phyloP scores from a whole-genome alignment of 2,113 vertebrate genomes.

The Labrus mixtus region DNA sequence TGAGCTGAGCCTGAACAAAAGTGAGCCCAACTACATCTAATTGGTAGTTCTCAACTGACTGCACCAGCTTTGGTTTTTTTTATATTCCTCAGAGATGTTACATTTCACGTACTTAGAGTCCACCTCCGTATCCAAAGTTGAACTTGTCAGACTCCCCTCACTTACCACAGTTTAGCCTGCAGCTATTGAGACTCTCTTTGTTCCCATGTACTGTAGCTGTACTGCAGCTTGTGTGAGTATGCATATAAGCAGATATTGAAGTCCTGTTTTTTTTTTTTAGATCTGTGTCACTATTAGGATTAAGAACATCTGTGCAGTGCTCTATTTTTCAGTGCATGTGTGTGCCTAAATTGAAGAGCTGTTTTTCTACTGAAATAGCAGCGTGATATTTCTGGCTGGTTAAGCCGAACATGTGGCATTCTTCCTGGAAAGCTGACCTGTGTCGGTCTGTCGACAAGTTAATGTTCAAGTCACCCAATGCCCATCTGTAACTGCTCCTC shows the following conservation, averaged over 20 bases:
- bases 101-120: slow-evolving; percentile 25
- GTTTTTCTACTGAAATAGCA: slow-evolving; percentile 21
- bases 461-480: slow-evolving; percentile 56
- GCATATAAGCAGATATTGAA: slow-evolving; percentile 5
- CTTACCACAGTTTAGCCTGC: neutral
- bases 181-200: neutral
- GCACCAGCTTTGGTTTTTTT: slow-evolving; percentile 2
- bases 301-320: slow-evolving; percentile 3
- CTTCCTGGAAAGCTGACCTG: slow-evolving; percentile 60
- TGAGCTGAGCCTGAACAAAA: slow-evolving; percentile 31
- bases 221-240: neutral
- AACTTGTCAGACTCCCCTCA: neutral
- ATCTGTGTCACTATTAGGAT: neutral
- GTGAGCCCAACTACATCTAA: slow-evolving; percentile 21
- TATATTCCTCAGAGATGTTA: slow-evolving; percentile 6
- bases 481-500: slow-evolving; percentile 63
- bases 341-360: neutral
- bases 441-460: slow-evolving; percentile 52
- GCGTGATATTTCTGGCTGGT: slow-evolving; percentile 56
- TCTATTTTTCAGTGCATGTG: neutral
- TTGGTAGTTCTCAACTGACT: slow-evolving; percentile 32
- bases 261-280: neutral
- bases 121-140: slow-evolving; percentile 6
- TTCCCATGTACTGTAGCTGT: neutral
- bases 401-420: slow-evolving; percentile 65